A percentile compares a stretch with the other conserved stretches of the same genome.
These are phyloP conservation scores for Ceratina japonica DNA, from an alignment of 1,140 invertebrate species.

Conservation along the genomic window DNA sequence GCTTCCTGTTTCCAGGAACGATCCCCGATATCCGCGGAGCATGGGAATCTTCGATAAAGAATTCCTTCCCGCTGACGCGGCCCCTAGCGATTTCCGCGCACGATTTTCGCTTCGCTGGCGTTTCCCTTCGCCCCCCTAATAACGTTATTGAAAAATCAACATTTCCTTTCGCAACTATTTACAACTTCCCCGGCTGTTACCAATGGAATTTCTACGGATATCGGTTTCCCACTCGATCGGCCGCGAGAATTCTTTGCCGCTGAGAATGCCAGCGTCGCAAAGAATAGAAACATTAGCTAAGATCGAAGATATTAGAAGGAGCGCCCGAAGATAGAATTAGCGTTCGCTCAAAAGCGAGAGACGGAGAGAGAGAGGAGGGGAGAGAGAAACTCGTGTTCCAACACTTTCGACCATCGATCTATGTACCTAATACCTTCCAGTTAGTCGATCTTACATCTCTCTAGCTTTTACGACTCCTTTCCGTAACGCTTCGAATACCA, in stretches of 20 bases:
- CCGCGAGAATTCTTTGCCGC: too few relatives aligned
- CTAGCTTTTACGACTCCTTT: constrained; percentile 38
- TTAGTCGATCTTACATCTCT: constrained; percentile 39
- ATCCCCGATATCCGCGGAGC: constrained; percentile 12
- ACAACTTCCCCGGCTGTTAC: too few relatives aligned
- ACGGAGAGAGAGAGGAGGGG: background rate
- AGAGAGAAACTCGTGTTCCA: background rate
- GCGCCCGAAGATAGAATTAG: constrained; percentile 17
- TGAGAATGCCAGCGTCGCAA: too few relatives aligned
- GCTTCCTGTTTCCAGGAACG: constrained; percentile 39
- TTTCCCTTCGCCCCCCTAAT: background rate
- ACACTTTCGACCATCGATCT: constrained; percentile 60
- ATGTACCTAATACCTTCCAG: constrained; percentile 45
- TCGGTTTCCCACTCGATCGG: too few relatives aligned
- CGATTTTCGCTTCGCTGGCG: too few relatives aligned
- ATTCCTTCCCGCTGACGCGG: constrained; percentile 14
- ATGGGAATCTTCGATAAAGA: constrained; percentile 34
- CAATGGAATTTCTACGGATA: too few relatives aligned
- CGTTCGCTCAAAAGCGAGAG: background rate
- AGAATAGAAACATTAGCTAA: background rate
- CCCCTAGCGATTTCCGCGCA: background rate
- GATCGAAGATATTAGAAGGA: background rate
- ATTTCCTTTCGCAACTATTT: too few relatives aligned
- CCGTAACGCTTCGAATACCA: constrained; percentile 36
- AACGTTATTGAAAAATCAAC: background rate